phyloP scores from a whole-genome alignment of 2,888 invertebrate species.

The Dolomedes plantarius region DNA sequence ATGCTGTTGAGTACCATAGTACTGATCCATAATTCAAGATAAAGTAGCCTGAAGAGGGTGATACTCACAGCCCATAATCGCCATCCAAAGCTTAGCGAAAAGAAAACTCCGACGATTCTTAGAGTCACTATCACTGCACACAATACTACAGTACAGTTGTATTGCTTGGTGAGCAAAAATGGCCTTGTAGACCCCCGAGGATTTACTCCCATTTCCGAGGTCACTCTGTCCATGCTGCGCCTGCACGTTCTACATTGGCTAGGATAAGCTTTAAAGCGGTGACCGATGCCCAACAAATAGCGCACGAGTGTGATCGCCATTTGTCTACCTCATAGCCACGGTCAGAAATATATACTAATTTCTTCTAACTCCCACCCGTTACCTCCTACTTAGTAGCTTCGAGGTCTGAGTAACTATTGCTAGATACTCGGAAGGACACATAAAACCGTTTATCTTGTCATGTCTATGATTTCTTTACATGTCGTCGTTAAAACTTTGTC shows the following conservation, averaged over 20 bases:
- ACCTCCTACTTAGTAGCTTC: conserved; percentile 29
- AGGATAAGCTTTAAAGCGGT: conserved; percentile 18
- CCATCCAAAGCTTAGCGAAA: conserved; percentile 42
- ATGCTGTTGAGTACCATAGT: conserved; percentile 61
- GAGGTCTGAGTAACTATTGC: conserved; percentile 60
- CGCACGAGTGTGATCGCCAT: conserved; percentile 62
- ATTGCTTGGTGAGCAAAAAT: conserved; percentile 25
- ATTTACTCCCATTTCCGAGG: conserved; percentile 38
- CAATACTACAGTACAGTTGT: conserved; percentile 46
- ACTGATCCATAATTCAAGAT: conserved; percentile 52
- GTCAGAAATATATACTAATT: conserved; percentile 9
- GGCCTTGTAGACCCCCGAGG: conserved; percentile 19
- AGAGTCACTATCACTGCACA: conserved; percentile 52
- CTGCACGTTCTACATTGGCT: conserved; percentile 41
- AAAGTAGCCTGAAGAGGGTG: conserved; percentile 50
- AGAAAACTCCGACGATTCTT: conserved; percentile 46
- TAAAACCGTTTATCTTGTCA: conserved; percentile 38
- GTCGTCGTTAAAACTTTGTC: background rate
- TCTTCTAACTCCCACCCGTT: background rate
- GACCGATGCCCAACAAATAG: conserved; percentile 56
- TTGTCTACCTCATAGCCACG: conserved; percentile 32
- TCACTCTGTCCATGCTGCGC: conserved; percentile 34
- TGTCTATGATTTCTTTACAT: conserved; percentile 1
- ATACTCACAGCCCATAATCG: conserved; percentile 45
- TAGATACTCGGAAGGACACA: conserved; percentile 37